phyloP scores from a whole-genome alignment of 2,113 vertebrate genomes.

The Rhinolophus ferrumequinum region DNA sequence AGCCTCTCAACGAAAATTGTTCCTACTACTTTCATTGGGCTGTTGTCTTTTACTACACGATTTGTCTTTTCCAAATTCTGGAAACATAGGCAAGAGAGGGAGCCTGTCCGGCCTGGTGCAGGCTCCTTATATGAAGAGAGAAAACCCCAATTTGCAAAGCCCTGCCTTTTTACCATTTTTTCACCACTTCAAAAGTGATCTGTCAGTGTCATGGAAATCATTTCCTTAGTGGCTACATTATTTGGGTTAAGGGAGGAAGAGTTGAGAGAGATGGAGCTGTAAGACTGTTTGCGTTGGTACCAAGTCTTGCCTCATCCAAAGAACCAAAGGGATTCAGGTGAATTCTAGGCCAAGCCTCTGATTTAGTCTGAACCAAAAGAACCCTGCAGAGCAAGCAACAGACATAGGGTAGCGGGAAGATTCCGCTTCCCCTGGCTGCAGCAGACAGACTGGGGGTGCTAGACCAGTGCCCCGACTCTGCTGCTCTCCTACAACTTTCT shows the following conservation, averaged over 20 bases:
- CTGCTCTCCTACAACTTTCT: neutral
- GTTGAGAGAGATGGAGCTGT: neutral
- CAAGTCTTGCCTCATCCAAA: constrained; percentile 23
- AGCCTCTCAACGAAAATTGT: constrained; percentile 36
- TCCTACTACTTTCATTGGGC: constrained; percentile 36
- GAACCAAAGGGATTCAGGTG: neutral
- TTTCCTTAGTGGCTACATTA: neutral
- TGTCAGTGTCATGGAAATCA: neutral
- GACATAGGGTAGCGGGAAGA: neutral
- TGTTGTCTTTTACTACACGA: neutral
- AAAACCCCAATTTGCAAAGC: neutral
- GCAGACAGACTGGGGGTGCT: neutral
- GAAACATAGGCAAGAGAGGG: neutral
- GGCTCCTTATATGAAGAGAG: neutral
- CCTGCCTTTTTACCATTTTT: neutral
- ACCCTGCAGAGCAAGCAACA: neutral
- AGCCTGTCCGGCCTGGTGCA: neutral
- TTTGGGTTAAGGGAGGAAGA: neutral
- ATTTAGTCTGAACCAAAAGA: neutral
- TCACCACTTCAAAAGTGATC: neutral
- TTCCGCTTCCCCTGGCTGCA: neutral
- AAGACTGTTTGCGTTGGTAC: neutral
- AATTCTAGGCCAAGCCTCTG: neutral
- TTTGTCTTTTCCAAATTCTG: neutral
- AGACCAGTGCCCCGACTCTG: neutral